Evolutionary conservation across 53 echinoderm and acorn worm species (phyloP), one percentile per base, ranked within the genome.

Genomic region (Echinarachnius parma): DNA sequence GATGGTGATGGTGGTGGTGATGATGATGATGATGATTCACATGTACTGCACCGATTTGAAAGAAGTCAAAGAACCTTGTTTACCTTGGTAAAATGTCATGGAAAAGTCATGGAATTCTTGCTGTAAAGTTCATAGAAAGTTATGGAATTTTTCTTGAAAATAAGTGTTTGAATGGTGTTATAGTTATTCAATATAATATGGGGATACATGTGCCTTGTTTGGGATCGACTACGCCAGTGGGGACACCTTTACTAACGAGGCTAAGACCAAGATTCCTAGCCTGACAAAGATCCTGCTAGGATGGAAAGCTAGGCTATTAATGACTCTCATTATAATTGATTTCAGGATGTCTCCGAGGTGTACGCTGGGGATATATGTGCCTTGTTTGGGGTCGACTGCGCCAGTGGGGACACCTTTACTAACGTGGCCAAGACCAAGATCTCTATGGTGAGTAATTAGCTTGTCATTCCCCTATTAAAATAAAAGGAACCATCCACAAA

Each of bases 351-450:
- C 0, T 76, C 18, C 34, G 89, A 95, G 46, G 91, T 95, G 22
- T 90, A 64, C 46, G 84, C 95, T 0, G 95, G 95, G 2, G 95
- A 95, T 57, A 95, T 95, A 31, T 91, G 90, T 71, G 95, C 95
- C 59, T 76, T 95, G 36, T 95, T 95, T 85, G 95, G 95, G 18
- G 69, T 95, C 28, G 95, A 95, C 37, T 95, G 95, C 54, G 90
- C 89, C 48, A 93, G 94, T 48, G 94, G 94, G 36, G 94, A 93
- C 46, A 93, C 94, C 0, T 93, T 93, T 54, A 90, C 91, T 24
- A 78, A 67, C 16, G 65, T 78, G 72, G 84, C 86, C 9, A 93
- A 93, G 60, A 60, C 83, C 3, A 55, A 83, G 29, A 75, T 93
- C 16, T 93, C 94, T 13, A 93, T 93, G 94, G 89, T 88, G 49